A percentile compares a stretch with the other conserved stretches of the same genome.
Conservation (phyloP, 2,888 invertebrate genomes). For the Eledone cirrhosa region DNA sequence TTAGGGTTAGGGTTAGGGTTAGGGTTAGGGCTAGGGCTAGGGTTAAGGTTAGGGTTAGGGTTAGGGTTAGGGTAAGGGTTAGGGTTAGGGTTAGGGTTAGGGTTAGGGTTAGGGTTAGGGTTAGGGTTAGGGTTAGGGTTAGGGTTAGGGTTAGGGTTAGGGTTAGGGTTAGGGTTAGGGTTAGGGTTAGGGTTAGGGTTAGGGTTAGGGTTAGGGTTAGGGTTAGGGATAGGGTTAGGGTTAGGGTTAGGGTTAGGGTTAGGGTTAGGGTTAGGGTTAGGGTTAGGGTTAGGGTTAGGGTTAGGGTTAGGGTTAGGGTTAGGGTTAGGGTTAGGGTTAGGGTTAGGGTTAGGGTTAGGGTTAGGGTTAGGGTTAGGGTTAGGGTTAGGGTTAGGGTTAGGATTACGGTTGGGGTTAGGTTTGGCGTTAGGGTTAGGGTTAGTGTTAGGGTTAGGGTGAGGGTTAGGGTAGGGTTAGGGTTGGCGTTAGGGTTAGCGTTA, state of each 20-base stretch:
- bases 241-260: conserved; percentile 27
- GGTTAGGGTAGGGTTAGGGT: no score
- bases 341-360: conserved; percentile 34
- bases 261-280: background rate
- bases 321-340: background rate
- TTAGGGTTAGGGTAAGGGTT: conserved; percentile 31
- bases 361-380: conserved; percentile 33
- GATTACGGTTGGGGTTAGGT: no score
- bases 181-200: conserved; percentile 25
- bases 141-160: conserved; percentile 33
- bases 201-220: conserved; percentile 25
- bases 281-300: conserved; percentile 20
- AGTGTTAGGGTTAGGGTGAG: no score
- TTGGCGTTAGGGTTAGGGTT: no score
- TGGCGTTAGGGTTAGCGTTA: no score
- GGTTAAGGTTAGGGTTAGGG: conserved; percentile 33
- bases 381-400: no score
- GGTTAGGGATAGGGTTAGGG: conserved; percentile 19
- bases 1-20: no score
- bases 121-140: conserved; percentile 26
- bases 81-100: conserved; percentile 27
- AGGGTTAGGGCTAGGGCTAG: no score
- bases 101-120: conserved; percentile 30
- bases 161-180: conserved; percentile 34
- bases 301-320: conserved; percentile 27